Evolutionary conservation across 2,888 invertebrate species (phyloP).

Genomic region (Chorisops tibialis): DNA sequence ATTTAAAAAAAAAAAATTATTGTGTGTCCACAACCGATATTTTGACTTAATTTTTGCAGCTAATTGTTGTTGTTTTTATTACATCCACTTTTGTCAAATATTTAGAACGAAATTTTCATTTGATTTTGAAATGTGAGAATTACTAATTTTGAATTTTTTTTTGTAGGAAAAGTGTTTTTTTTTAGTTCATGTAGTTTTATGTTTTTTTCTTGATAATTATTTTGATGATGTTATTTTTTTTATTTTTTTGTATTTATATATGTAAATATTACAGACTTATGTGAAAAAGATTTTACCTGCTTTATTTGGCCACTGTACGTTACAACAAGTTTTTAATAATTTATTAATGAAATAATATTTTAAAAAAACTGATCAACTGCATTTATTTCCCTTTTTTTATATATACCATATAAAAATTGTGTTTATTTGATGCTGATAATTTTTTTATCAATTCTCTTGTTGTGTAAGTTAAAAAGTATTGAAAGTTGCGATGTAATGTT

Average conservation of each 20-base stretch:
- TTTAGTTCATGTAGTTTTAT: not conserved
- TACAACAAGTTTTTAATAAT: slow-evolving; percentile 32
- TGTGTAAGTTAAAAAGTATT: not conserved
- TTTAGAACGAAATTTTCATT: slow-evolving; percentile 15
- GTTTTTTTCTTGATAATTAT: not conserved
- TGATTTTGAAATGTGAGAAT: not conserved
- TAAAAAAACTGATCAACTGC: not conserved
- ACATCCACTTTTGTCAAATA: slow-evolving; percentile 3
- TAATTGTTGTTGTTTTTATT: not conserved
- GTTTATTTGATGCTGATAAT: slow-evolving; percentile 14
- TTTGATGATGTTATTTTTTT: not conserved
- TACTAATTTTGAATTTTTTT: not conserved
- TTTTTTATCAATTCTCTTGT: slow-evolving; percentile 22
- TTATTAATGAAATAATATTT: slow-evolving; percentile 22
- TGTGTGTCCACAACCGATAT: slow-evolving; percentile 35
- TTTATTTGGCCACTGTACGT: slow-evolving; percentile 44
- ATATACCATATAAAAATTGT: not conserved
- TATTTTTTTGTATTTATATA: not conserved
- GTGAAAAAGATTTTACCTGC: slow-evolving; percentile 37
- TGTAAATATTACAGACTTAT: slow-evolving; percentile 15
- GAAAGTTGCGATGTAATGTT: slow-evolving; percentile 26
- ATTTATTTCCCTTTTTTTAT: slow-evolving; percentile 30
- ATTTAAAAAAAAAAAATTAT: slow-evolving; percentile 24
- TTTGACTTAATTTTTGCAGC: slow-evolving; percentile 14
- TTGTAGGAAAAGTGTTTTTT: too few relatives aligned